A percentile compares a stretch with the other conserved stretches of the same genome.
Conservation (phyloP, 1,140 invertebrate species). For the Zelostemma sp. region DNA sequence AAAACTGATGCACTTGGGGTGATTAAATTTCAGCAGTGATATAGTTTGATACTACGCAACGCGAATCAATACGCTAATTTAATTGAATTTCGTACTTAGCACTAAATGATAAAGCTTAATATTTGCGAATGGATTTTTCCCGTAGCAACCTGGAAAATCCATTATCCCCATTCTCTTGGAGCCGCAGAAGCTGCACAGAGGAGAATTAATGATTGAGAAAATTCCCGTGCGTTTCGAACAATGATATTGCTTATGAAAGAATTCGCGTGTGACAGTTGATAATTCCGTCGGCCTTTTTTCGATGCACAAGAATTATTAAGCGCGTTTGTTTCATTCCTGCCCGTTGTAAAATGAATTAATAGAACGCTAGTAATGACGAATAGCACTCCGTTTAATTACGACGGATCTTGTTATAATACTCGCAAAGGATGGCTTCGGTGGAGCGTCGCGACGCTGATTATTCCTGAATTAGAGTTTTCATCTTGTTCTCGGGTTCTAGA, state of each 20-base stretch:
- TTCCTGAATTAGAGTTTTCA: constrained; percentile 33
- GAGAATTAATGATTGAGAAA: too few species aligned
- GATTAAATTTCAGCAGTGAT: constrained; percentile 31
- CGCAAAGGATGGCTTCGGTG: constrained; percentile 32
- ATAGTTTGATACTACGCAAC: constrained; percentile 26
- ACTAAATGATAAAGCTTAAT: constrained; percentile 7
- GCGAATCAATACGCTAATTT: constrained; percentile 35
- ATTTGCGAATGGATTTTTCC: constrained; percentile 2
- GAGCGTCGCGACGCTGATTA: constrained; percentile 26
- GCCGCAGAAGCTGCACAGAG: too few species aligned
- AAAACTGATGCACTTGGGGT: constrained; percentile 37
- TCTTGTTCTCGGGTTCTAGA: constrained; percentile 32
- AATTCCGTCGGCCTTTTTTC: neutral
- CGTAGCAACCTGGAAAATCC: too few species aligned
- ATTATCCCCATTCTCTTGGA: too few species aligned
- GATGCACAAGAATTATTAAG: neutral
- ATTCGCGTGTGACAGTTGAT: too few species aligned
- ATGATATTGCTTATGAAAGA: too few species aligned
- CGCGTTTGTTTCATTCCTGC: neutral
- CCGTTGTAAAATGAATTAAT: constrained; percentile 31
- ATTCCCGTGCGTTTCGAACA: too few species aligned
- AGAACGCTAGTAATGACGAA: constrained; percentile 29
- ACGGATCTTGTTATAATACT: constrained; percentile 30
- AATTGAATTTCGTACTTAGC: constrained; percentile 29
- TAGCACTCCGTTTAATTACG: constrained; percentile 40